phyloP scores from a whole-genome alignment of 2,113 vertebrate species.

The Cheilinus undulatus region DNA sequence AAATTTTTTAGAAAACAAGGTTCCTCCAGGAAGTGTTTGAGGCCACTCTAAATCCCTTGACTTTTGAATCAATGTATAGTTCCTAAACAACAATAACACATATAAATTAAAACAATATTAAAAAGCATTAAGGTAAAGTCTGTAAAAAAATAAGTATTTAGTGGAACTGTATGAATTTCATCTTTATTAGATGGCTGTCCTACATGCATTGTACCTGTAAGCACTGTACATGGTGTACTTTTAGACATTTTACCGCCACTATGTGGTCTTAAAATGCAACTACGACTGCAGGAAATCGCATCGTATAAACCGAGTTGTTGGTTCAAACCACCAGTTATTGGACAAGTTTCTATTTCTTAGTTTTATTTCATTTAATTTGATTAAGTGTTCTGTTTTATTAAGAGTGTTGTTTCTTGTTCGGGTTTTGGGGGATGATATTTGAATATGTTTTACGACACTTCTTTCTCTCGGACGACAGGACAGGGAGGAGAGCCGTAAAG shows the following conservation, averaged over 20 bases:
- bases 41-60: no score
- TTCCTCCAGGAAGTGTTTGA: no score
- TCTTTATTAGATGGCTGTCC: no score
- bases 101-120: no score
- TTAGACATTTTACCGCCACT: slow-evolving; percentile 5
- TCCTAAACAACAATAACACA: no score
- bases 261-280: neutral
- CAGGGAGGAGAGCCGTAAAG: slow-evolving; percentile 79
- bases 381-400: neutral
- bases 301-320: neutral
- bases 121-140: no score
- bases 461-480: slow-evolving; percentile 39
- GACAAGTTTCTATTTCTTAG: neutral
- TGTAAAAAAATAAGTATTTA: no score
- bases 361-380: neutral
- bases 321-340: neutral
- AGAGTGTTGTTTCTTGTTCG: neutral
- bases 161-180: no score
- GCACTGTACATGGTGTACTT: no score
- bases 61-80: no score
- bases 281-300: slow-evolving; percentile 14
- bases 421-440: neutral
- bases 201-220: no score
- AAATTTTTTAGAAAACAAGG: no score
- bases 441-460: slow-evolving; percentile 64